Conservation (phyloP, 1,140 invertebrate genomes). For the Acyrthosiphon pisum region DNA sequence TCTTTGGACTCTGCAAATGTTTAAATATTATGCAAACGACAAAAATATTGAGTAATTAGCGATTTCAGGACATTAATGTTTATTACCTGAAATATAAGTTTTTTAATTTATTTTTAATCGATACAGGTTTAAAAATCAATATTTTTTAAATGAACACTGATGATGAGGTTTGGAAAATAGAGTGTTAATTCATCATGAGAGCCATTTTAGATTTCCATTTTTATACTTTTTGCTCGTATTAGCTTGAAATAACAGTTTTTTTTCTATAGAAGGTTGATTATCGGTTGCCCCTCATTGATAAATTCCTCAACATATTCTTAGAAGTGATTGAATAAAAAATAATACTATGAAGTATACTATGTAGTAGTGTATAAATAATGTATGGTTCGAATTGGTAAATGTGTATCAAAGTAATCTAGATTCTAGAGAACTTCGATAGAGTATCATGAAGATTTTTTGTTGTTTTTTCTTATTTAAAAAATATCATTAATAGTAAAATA, state of each 20-base stretch:
- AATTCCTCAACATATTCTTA: too few species aligned
- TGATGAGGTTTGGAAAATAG: neutral
- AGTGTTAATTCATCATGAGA: neutral
- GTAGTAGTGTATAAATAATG: neutral
- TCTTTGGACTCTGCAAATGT: too few species aligned
- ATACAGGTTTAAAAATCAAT: neutral
- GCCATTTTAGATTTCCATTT: too few species aligned
- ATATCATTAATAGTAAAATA: neutral
- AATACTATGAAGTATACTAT: too few species aligned
- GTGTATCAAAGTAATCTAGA: neutral
- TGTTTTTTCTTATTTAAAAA: neutral
- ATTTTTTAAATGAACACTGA: too few species aligned
- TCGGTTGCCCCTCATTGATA: too few species aligned
- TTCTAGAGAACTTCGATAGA: too few species aligned
- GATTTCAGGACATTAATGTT: neutral
- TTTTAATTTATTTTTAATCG: neutral
- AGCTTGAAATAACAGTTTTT: too few species aligned
- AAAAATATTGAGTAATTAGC: neutral
- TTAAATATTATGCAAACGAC: too few species aligned
- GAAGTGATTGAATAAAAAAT: too few species aligned
- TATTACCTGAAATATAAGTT: neutral
- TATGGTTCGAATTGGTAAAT: neutral
- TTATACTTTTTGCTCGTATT: too few species aligned
- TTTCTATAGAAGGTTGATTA: too few species aligned
- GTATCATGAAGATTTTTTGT: neutral